These are phyloP conservation scores for Drosophila pruinosa DNA, from an alignment of 1,140 invertebrate species.

Conservation along the genomic window DNA sequence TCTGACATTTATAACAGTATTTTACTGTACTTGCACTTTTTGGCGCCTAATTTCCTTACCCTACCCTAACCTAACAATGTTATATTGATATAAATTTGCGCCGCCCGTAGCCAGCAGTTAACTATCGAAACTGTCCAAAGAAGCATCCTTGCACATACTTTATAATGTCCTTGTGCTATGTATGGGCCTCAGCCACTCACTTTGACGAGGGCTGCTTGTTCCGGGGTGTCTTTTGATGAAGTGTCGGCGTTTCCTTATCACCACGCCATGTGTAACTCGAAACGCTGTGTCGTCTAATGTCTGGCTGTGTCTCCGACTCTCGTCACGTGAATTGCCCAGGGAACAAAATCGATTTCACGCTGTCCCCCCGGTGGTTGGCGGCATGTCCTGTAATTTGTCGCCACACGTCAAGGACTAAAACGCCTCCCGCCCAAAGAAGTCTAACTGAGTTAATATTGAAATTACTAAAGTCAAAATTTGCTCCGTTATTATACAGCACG, in stretches of 20 bases:
- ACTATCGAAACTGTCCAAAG: not conserved
- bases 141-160: not conserved
- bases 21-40: slow-evolving; percentile 31
- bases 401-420: slow-evolving; percentile 46
- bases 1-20: not conserved
- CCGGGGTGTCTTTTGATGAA: slow-evolving; percentile 39
- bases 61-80: slow-evolving; percentile 18
- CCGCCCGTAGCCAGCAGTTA: not conserved
- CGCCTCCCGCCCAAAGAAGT: not conserved
- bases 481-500: not conserved
- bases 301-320: slow-evolving; percentile 13
- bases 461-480: not conserved
- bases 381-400: slow-evolving; percentile 70
- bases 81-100: not conserved
- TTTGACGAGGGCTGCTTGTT: slow-evolving; percentile 7
- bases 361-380: slow-evolving; percentile 36
- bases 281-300: slow-evolving; percentile 41
- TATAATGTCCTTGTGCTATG: slow-evolving; percentile 18
- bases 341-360: slow-evolving; percentile 68
- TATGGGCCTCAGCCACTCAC: not conserved
- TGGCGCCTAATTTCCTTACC: slow-evolving; percentile 23
- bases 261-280: slow-evolving; percentile 55
- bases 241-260: slow-evolving; percentile 34
- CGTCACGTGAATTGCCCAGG: slow-evolving; percentile 45
- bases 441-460: slow-evolving; percentile 1